Base-by-base conservation (phyloP, 2,113 vertebrate species). In the Strix uralensis region DNA sequence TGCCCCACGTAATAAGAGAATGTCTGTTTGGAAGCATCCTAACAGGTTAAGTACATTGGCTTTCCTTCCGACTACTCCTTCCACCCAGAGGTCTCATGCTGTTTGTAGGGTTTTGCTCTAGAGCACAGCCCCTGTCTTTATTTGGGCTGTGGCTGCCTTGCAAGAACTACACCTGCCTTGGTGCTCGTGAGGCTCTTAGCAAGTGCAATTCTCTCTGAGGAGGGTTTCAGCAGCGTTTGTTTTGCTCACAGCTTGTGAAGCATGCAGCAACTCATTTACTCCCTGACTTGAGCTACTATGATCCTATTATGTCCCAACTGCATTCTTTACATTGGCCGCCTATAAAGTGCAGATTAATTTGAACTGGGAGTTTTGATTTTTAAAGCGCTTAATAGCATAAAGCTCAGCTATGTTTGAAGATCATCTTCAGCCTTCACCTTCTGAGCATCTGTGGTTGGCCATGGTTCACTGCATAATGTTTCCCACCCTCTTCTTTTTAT, bases 391-490 rank as follows among this genome's bases (percentile, higher is more conserved):
- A 80, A 52, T 18, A 87, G 71, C 36, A 59, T 36, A 63, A 81
- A 57, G 44, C 65, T 88, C 58, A 27, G 34, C 49, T 85, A 10
- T 52, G 34, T 69, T 88, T 90, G 75, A 87, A 88, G 90, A 82
- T 63, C 70, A 52, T 69, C 87, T 84, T 93, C 54, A 92, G 44
- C 74, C 30, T 61, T 77, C 70, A 21, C 23, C 27, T 83, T 88
- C 51, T 70, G 62, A 79, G 54, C 34, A 61, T 61, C 58, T 83
- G 44, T 36, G 58, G 44, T 49, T 7, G 9, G 40, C 32, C 34
- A 27, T 0, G 0, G 32, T 55, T 91, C 73, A 67, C 36, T 67
- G 36, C 0, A 2, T 30, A 67, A 59, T 29, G 15, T 22, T 83
- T 81, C 40, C 58, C 44, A 72, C 20, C 4, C 18, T 79, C 38